These are phyloP conservation scores for Paracyprichromis sp. DNA, from an alignment of 2,113 vertebrate genomes.

Conservation along the genomic window DNA sequence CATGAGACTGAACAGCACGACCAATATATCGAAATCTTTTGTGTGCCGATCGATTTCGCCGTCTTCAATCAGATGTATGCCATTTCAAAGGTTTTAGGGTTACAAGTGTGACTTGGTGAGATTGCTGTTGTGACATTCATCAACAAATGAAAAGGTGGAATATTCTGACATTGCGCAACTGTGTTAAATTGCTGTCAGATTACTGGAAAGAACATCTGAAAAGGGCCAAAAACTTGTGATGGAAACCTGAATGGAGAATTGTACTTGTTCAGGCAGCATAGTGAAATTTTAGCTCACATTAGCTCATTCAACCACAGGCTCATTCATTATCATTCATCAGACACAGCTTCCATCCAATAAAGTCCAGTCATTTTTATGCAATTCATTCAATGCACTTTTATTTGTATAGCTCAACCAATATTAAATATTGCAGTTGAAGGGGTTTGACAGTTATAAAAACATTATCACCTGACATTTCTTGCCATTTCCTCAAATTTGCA, in stretches of 20 bases:
- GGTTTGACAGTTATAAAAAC: not conserved
- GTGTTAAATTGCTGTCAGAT: not conserved
- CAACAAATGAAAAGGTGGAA: not conserved
- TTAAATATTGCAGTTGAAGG: not conserved
- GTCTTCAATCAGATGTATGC: not conserved
- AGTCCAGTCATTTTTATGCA: not conserved
- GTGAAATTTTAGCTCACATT: not conserved
- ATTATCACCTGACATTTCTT: not conserved
- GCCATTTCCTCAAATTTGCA: not conserved
- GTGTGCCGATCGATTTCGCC: not conserved
- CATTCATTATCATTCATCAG: not conserved
- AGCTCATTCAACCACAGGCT: not conserved
- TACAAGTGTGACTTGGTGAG: not conserved
- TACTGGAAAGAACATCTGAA: not conserved
- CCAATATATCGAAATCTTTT: not conserved
- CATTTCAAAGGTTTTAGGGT: not conserved
- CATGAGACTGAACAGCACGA: not conserved
- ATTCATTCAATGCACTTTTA: fast-evolving
- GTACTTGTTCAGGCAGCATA: not conserved
- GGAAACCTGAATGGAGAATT: not conserved
- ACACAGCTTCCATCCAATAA: not conserved
- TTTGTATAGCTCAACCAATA: not conserved
- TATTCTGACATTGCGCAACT: not conserved
- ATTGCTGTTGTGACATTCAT: not conserved
- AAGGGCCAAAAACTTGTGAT: not conserved